Evolutionary conservation across 2,888 invertebrate genomes (phyloP), one percentile per base, ranked within the genome.

Genomic region (Laspeyria flexula): DNA sequence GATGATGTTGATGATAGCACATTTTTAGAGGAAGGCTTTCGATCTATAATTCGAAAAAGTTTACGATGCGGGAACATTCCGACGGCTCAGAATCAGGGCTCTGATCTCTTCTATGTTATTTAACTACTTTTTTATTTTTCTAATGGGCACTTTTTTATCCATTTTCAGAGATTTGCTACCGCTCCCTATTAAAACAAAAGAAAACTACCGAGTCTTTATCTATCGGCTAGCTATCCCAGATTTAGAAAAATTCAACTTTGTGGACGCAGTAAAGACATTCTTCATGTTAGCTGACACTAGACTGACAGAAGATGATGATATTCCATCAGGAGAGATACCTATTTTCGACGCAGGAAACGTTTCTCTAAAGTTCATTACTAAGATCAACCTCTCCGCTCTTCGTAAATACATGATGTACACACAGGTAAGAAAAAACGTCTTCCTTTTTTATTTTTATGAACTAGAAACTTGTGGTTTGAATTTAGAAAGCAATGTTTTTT

Each of bases 211-310:
- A 77, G 83, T 95, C 9, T 94, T 95, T 55, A 87, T 96, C 41
- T 95, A 95, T 77, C 93, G 95, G 2, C 79, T 96, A 21, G 92
- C 90, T 45, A 94, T 94, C 67, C 90, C 90, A 0, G 94, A 95
- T 71, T 83, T 95, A 25, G 95, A 95, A 37, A 77, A 95, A 75
- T 96, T 95, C 71, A 92, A 93, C 71, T 96, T 95, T 81, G 90
- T 93, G 30, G 95, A 95, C 63, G 93, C 94, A 1, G 90, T 95
- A 38, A 95, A 95, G 83, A 93, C 95, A 0, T 95, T 96, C 89
- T 95, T 96, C 81, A 95, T 96, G 94, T 83, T 96, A 37, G 95
- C 95, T 3, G 96, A 96, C 76, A 93, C 95, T 15, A 90, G 96
- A 54, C 91, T 96, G 61, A 94, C 94, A 12, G 92, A 91, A 23